Conservation (phyloP, 2,888 invertebrate genomes). For the Sturmia bella region DNA sequence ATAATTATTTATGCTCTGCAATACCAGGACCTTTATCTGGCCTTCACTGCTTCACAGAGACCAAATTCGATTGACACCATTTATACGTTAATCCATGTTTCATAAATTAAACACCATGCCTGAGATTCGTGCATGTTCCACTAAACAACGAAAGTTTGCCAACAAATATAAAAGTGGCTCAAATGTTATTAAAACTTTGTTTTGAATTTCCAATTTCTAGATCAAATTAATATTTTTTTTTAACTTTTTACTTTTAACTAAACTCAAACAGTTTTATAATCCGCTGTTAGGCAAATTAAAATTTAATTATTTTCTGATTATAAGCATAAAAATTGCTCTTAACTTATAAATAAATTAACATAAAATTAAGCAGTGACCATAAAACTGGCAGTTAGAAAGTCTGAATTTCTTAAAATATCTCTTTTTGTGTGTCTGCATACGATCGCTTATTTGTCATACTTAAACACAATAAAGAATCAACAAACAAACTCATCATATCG, state of each 20-base stretch:
- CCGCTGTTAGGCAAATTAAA: not conserved
- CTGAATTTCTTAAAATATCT: constrained; percentile 17
- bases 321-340: not conserved
- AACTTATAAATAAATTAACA: constrained; percentile 1
- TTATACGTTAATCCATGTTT: no score
- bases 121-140: no score
- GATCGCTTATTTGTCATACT: constrained; percentile 10
- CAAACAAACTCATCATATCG: constrained; percentile 20
- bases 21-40: no score
- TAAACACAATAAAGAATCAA: not conserved
- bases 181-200: no score
- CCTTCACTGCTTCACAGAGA: no score
- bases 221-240: no score
- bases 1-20: no score
- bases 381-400: constrained; percentile 34
- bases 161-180: no score
- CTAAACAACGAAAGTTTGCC: no score
- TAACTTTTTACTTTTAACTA: not conserved
- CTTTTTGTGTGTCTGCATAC: not conserved
- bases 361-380: constrained; percentile 30
- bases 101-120: no score
- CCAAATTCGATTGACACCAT: no score
- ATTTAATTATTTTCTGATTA: not conserved
- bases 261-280: not conserved
- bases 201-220: no score